Percentiles rank a stretch among this genome's conserved stretches.
Conservation (phyloP, 1,140 invertebrate species). For the Drosophila rhopaloa region DNA sequence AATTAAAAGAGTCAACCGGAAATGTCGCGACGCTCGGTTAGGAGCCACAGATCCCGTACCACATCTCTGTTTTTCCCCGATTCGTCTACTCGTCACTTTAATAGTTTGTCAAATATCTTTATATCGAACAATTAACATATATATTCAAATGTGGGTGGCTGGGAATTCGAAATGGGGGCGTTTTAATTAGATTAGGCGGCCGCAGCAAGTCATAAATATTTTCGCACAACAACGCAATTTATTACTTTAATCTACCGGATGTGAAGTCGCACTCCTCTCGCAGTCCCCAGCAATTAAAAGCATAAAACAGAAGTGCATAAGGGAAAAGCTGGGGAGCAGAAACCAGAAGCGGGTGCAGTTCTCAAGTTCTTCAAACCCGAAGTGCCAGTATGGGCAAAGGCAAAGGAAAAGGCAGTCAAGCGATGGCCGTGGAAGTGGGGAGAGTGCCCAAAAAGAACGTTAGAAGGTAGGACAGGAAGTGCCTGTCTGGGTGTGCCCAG, state of each 20-base stretch:
- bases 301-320: constrained; percentile 26
- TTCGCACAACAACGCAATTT: constrained; percentile 76
- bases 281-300: constrained; percentile 57
- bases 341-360: constrained; percentile 37
- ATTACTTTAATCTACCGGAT: constrained; percentile 74
- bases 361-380: constrained; percentile 1
- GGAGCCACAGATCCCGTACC: constrained; percentile 23
- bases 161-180: constrained; percentile 32
- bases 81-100: constrained; percentile 36
- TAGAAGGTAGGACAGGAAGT: constrained; percentile 69
- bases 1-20: constrained; percentile 84
- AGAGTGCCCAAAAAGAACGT: constrained; percentile 55
- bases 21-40: constrained; percentile 76
- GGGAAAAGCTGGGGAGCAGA: constrained; percentile 8
- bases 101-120: constrained; percentile 50
- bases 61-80: constrained; percentile 21
- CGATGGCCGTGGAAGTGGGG: constrained; percentile 17
- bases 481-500: constrained; percentile 23
- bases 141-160: constrained; percentile 19
- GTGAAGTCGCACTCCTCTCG: constrained; percentile 51
- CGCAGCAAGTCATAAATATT: constrained; percentile 61
- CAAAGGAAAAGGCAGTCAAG: constrained; percentile 18
- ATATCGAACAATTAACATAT: constrained; percentile 22
- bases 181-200: constrained; percentile 60
- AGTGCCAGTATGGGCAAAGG: constrained; percentile 28